Evolutionary conservation across 2,113 vertebrate species (phyloP), one percentile per base, ranked within the genome.

Genomic region (Pontoporia blainvillei): DNA sequence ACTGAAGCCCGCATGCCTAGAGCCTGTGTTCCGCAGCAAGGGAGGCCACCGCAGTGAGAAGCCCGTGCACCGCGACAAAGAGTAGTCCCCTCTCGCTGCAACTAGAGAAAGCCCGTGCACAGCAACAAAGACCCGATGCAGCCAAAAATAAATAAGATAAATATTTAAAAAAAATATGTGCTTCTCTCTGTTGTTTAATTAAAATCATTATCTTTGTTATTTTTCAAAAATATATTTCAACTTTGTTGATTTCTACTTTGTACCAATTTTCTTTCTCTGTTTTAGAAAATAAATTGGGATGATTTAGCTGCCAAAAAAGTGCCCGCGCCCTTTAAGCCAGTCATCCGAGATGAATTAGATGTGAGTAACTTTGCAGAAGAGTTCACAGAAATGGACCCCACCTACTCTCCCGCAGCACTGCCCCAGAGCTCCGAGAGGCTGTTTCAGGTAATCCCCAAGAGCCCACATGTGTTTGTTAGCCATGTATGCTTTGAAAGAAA

Each of bases 301-400:
- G 99, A 99, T 97, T 98, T 99, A 98, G 99, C 99, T 54, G 99
- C 99, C 59, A 99, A 99, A 98, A 99, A 99, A 98, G 99, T 99
- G 29, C 96, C 99, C 1, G 99, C 99, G 36, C 99, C 99, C 0
- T 99, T 99, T 98, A 99, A 99, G 97, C 99, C 99, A 0, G 99
- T 99, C 90, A 99, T 99, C 90, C 99, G 99, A 86, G 99, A 99
- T 44, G 99, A 99, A 81, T 96, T 99, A 96, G 99, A 99, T 52
- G 99, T 99, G 97, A 99, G 99, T 95, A 99, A 99, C 98, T 99
- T 99, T 97, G 99, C 99, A 1, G 99, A 99, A 6, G 99, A 99
- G 97, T 99, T 99, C 98, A 99, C 99, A 9, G 99, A 99, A 97
- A 99, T 99, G 99, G 99, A 99, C 96, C 99, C 99, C 1, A 99